Percentiles rank a stretch among this genome's conserved stretches.
phyloP scores from a whole-genome alignment of 2,888 invertebrate species.

The Cepaea hortensis region DNA sequence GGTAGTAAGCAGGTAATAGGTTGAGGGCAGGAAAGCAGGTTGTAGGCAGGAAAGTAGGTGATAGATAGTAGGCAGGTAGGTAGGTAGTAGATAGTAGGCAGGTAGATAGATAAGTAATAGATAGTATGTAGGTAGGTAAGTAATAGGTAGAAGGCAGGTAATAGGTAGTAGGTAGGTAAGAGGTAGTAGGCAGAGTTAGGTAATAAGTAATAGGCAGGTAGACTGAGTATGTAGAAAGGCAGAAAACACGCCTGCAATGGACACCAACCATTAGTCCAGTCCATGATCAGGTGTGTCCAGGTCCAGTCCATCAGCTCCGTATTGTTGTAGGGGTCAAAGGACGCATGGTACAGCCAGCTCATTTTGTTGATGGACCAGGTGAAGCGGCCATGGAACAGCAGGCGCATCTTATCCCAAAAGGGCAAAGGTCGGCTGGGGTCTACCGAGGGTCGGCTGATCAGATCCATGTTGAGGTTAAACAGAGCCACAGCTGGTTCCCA shows the following conservation, averaged over 20 bases:
- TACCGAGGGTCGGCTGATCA: slow-evolving; percentile 80
- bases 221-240: too few species aligned
- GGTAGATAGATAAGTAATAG: too few species aligned
- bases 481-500: slow-evolving; percentile 98
- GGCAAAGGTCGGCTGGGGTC: slow-evolving; percentile 92
- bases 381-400: slow-evolving; percentile 93
- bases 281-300: slow-evolving; percentile 82
- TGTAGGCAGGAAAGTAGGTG: too few species aligned
- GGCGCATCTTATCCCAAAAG: slow-evolving; percentile 97
- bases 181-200: too few species aligned
- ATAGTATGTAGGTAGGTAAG: too few species aligned
- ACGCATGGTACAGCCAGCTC: slow-evolving; percentile 94
- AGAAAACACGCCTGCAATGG: background rate
- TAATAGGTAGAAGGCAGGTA: too few species aligned
- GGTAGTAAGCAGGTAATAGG: too few species aligned
- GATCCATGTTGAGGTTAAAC: slow-evolving; percentile 90
- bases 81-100: too few species aligned
- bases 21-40: too few species aligned
- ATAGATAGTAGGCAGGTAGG: too few species aligned
- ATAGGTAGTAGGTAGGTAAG: too few species aligned
- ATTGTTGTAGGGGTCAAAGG: slow-evolving; percentile 97
- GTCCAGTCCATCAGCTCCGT: slow-evolving; percentile 99
- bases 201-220: too few species aligned
- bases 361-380: slow-evolving; percentile 91
- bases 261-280: slow-evolving; percentile 14